A percentile compares a stretch with the other conserved stretches of the same genome.
Conservation (phyloP, 1,140 invertebrate genomes). For the Drosophila pseudoananassae region DNA sequence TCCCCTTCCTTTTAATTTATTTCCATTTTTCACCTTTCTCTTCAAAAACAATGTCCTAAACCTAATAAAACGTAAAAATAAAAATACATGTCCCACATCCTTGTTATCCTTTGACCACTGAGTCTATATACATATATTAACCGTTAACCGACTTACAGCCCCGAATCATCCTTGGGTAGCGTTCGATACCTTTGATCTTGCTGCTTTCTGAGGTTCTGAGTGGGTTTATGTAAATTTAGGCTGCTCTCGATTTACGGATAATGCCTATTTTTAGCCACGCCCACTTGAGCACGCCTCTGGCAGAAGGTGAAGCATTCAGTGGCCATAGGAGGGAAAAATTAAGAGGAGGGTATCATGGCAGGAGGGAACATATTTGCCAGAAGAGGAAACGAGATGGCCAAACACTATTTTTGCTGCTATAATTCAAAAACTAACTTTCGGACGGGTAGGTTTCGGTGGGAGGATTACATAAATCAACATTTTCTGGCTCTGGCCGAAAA, state of each 20-base stretch:
- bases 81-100: not conserved
- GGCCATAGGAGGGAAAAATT: not conserved
- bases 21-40: no score
- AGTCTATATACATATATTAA: no score
- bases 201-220: conserved; percentile 1
- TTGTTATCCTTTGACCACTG: not conserved
- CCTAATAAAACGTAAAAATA: not conserved
- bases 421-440: conserved; percentile 79
- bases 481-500: conserved; percentile 58
- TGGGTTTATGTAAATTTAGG: conserved; percentile 37
- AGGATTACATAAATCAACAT: conserved; percentile 77
- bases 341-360: no score
- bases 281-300: conserved; percentile 45
- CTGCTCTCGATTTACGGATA: conserved; percentile 44
- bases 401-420: conserved; percentile 60
- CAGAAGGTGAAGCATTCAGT: conserved; percentile 3
- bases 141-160: conserved; percentile 1
- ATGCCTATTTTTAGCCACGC: conserved; percentile 28
- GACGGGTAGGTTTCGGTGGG: not conserved
- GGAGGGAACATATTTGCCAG: not conserved
- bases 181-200: conserved; percentile 45
- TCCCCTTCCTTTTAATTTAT: no score
- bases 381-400: not conserved
- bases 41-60: not conserved
- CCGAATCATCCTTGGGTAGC: conserved; percentile 38